Evolutionary conservation across 2,888 invertebrate species (phyloP).

Genomic region (Melinaea marsaeus): DNA sequence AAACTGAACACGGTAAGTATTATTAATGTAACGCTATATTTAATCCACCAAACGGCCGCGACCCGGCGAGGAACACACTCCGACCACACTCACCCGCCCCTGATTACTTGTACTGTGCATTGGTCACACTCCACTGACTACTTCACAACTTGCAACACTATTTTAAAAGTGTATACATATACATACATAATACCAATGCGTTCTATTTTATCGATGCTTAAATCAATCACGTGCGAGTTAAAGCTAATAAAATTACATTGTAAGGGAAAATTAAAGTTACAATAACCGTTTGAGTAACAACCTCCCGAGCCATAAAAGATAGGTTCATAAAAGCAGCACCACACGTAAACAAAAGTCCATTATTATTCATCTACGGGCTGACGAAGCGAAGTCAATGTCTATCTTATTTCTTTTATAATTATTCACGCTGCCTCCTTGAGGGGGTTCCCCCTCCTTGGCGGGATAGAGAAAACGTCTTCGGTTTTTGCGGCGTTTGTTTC

Average conservation of each 20-base stretch:
- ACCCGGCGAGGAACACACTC: slow-evolving; percentile 37
- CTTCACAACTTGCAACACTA: slow-evolving; percentile 30
- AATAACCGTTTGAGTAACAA: slow-evolving; percentile 41
- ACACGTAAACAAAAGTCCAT: slow-evolving; percentile 74
- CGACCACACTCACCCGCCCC: slow-evolving; percentile 53
- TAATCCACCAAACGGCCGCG: neutral
- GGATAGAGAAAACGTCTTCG: slow-evolving; percentile 72
- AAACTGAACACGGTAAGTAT: too few relatives aligned
- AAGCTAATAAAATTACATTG: slow-evolving; percentile 6
- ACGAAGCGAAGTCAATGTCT: slow-evolving; percentile 75
- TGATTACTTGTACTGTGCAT: slow-evolving; percentile 53
- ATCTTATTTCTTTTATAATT: slow-evolving; percentile 79
- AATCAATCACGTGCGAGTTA: too few relatives aligned
- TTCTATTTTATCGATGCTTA: too few relatives aligned
- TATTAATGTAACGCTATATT: neutral
- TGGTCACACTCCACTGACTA: slow-evolving; percentile 40
- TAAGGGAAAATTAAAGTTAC: slow-evolving; percentile 13
- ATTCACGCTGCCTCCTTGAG: slow-evolving; percentile 66
- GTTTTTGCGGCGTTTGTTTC: slow-evolving; percentile 78
- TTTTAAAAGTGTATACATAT: slow-evolving; percentile 17
- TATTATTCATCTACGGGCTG: slow-evolving; percentile 74
- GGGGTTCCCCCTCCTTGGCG: slow-evolving; percentile 41
- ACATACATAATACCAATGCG: neutral
- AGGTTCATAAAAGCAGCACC: slow-evolving; percentile 52
- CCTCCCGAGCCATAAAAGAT: slow-evolving; percentile 53